Evolutionary conservation across 2,888 invertebrate genomes (phyloP), one percentile per base, ranked within the genome.

Genomic region (Tubulanus polymorphus): DNA sequence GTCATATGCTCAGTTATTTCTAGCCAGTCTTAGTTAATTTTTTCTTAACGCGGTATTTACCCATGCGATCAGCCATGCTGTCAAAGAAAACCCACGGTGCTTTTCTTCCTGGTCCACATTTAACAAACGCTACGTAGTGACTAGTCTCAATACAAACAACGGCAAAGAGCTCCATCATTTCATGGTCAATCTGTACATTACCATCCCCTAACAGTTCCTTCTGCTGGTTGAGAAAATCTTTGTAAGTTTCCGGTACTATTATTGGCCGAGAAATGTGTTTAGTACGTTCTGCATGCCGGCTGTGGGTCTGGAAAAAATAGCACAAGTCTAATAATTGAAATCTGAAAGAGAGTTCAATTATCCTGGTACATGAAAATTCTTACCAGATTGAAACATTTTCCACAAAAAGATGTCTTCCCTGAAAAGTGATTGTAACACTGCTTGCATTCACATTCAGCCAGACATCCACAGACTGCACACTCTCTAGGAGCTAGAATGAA

Each of bases 81-180:
- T 97, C 96, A 74, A 96, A 97, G 81, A 97, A 96, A 73, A 95
- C 91, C 96, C 96, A 97, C 0, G 92, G 92, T 26, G 93, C 91
- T 73, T 91, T 90, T 48, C 88, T 86, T 0, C 90, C 91, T 3
- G 86, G 87, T 1, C 93, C 94, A 68, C 93, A 90, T 78, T 94
- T 94, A 5, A 94, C 94, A 80, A 96, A 97, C 1, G 94, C 89
- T 3, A 97, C 96, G 80, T 97, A 97, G 82, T 97, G 97, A 55
- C 94, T 95, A 1, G 95, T 96, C 81, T 96, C 95, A 66, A 97
- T 97, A 79, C 96, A 97, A 32, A 97, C 88, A 48, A 97, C 94
- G 29, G 96, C 95, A 79, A 95, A 93, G 37, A 97, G 83, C 79
- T 95, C 93, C 89, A 97, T 90, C 54, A 66, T 70, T 51, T 74